Evolutionary conservation across 1,140 invertebrate genomes (phyloP), one percentile per base, ranked within the genome.

Genomic region (Pseudomyrmex flavicornis): DNA sequence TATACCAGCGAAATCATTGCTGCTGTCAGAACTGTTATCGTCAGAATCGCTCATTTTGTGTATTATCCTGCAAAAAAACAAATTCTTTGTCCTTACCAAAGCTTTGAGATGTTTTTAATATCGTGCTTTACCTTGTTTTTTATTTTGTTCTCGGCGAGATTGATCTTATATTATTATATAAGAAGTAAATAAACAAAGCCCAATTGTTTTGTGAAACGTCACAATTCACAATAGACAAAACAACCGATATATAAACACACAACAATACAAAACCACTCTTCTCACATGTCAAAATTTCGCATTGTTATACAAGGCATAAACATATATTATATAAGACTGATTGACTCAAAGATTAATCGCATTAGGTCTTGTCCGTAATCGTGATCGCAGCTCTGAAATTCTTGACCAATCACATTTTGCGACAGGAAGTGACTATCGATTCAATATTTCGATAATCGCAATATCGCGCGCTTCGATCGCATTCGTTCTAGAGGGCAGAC

Each of bases 1-100:
- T 20, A 94, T 72, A n/a, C n/a, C n/a, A 50, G 68, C n/a, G 87
- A 94, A 95, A 59, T 94, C 95, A 59, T 93, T 92, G 76, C 93
- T 94, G 48, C 95, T 95, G 52, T 95, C 95, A 3, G 93, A 94
- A 76, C 92, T 93, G 54, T 93, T 92, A 70, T 92, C 91, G 9
- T 94, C 92, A 26, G 86, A 91, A 20, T 88, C 70, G 85, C 72
- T 88, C 93, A 93, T 93, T 13, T 4, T 80, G 15, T 5, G 10
- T 7, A 26, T 58, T 58, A 58, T 48, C 10, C 54, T 79, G 44
- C 20, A 48, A 56, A 69, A 79, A 1, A 3, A 35, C 35, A 69
- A 46, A 44, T 2, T n/a, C 15, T 65, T 65, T 35, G 35, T 35
- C 54, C 13, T 26, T 12, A 54, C 13, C 46, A 22, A 20, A 35